phyloP scores from a whole-genome alignment of 2,113 vertebrate species.

The Halcyon malimbica region DNA sequence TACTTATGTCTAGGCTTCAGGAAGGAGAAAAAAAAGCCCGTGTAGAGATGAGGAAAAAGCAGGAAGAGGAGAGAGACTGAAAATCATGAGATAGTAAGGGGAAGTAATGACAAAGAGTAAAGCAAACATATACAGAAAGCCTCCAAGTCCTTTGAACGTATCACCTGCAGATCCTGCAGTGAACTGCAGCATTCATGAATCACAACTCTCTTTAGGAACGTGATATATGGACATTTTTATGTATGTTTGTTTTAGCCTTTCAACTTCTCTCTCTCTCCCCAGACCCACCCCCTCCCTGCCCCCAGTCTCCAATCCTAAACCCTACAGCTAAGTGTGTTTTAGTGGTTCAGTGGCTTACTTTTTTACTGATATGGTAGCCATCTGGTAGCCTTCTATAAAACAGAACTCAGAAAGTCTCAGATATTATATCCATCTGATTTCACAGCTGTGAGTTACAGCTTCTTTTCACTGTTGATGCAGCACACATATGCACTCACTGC shows the following conservation, averaged over 20 bases:
- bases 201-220: not conserved
- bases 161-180: not conserved
- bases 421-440: not conserved
- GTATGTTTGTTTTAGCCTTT: not conserved
- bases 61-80: not conserved
- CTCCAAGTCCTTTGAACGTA: not conserved
- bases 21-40: not conserved
- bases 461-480: not conserved
- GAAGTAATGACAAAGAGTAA: not conserved
- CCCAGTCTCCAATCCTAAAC: not conserved
- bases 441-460: not conserved
- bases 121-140: not conserved
- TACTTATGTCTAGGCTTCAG: not conserved
- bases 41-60: not conserved
- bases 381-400: not conserved
- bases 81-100: not conserved
- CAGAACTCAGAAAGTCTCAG: not conserved
- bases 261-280: not conserved
- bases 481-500: not conserved
- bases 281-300: no score
- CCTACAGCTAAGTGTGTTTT: not conserved
- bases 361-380: not conserved
- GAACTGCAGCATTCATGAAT: not conserved
- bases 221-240: not conserved
- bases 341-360: not conserved